These are phyloP conservation scores for Ptilodon capucinus DNA, from an alignment of 2,888 invertebrate genomes.

Conservation along the genomic window DNA sequence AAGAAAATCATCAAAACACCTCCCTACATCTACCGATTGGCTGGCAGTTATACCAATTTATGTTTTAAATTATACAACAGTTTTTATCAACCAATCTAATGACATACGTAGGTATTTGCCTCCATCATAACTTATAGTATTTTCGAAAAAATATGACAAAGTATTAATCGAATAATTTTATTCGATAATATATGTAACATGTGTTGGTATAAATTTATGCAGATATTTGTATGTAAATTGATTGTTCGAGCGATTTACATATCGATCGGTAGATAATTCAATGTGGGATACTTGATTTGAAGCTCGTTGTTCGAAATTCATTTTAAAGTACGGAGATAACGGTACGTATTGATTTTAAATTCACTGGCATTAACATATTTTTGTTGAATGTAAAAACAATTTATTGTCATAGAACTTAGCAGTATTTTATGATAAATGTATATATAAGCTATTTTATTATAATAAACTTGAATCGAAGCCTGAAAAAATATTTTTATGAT, in stretches of 20 bases:
- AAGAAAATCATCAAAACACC: conserved; percentile 14
- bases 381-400: conserved; percentile 6
- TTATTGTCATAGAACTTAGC: background rate
- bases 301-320: conserved; percentile 29
- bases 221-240: conserved; percentile 41
- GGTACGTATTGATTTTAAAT: conserved; percentile 14
- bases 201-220: conserved; percentile 34
- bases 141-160: conserved; percentile 33
- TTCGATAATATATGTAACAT: conserved; percentile 30
- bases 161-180: conserved; percentile 29
- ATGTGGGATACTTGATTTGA: conserved; percentile 29
- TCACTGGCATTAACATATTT: conserved; percentile 14
- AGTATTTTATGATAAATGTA: background rate
- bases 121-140: conserved; percentile 27
- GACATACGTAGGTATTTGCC: conserved; percentile 16
- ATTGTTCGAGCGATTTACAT: conserved; percentile 38
- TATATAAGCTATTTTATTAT: background rate
- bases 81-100: conserved; percentile 22
- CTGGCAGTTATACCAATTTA: conserved; percentile 19
- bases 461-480: too few species aligned
- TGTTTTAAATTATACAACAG: conserved; percentile 22
- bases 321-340: conserved; percentile 25
- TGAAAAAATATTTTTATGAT: too few species aligned
- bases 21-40: conserved; percentile 11
- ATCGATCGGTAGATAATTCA: conserved; percentile 39